These are phyloP conservation scores for Chloroclysta siterata DNA, from an alignment of 2,888 invertebrate genomes.

Conservation along the genomic window DNA sequence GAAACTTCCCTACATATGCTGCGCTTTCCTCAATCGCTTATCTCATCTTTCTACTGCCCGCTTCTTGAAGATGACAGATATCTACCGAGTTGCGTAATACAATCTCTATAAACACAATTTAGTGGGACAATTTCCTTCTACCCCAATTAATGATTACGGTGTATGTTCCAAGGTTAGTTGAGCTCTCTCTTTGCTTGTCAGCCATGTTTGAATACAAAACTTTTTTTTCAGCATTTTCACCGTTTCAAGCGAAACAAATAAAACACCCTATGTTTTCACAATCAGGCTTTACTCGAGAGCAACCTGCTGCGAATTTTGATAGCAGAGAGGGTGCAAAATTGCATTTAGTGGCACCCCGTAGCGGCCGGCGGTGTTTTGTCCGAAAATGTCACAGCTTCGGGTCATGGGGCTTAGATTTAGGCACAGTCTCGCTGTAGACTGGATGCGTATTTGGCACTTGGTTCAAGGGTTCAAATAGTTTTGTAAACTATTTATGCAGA, in stretches of 20 bases:
- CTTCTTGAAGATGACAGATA: too few species aligned
- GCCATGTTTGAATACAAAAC: slow-evolving; percentile 6
- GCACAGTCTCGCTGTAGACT: neutral
- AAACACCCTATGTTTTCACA: slow-evolving; percentile 50
- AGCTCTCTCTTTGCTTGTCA: neutral
- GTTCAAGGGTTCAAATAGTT: too few species aligned
- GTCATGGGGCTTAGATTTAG: neutral
- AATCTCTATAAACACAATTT: too few species aligned
- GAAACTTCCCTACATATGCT: too few species aligned
- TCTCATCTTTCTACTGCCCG: too few species aligned
- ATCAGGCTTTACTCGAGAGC: slow-evolving; percentile 56
- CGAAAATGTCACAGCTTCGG: slow-evolving; percentile 9
- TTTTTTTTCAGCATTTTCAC: neutral
- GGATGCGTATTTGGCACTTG: neutral
- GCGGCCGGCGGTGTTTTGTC: slow-evolving; percentile 2
- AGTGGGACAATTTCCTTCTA: neutral
- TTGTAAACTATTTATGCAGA: too few species aligned
- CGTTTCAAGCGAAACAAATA: slow-evolving; percentile 21
- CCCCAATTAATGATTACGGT: neutral
- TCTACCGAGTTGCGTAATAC: too few species aligned
- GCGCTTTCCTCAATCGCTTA: too few species aligned
- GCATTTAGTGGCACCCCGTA: slow-evolving; percentile 59
- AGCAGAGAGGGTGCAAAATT: slow-evolving; percentile 70
- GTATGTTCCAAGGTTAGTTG: neutral
- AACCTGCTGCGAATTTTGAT: slow-evolving; percentile 77